phyloP scores from a whole-genome alignment of 1,140 invertebrate genomes.

The Stenopsyche tienmushanensis region DNA sequence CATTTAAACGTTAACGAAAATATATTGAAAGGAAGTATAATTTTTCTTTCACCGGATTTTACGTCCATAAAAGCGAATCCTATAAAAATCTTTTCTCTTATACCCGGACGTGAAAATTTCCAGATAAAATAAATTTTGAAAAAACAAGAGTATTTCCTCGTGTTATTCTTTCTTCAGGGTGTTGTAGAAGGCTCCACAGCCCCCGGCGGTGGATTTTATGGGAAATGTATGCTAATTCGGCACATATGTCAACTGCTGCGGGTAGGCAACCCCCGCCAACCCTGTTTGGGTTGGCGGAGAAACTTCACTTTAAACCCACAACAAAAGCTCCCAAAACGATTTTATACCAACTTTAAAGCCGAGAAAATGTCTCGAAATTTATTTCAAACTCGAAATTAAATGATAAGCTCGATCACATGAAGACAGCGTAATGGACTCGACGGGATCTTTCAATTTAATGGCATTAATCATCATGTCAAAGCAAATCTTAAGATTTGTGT shows the following conservation, averaged over 20 bases:
- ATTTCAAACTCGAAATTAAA: no score
- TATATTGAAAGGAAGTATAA: no score
- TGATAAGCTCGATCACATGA: background rate
- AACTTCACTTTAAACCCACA: slow-evolving; percentile 14
- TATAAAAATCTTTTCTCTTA: no score
- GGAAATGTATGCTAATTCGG: slow-evolving; percentile 40
- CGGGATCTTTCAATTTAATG: no score
- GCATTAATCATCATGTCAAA: no score
- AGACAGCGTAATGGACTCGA: background rate
- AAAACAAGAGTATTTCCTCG: background rate
- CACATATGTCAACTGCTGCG: slow-evolving; percentile 39
- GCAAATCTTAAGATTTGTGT: no score
- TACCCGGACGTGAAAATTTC: no score
- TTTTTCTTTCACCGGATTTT: no score
- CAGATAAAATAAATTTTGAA: no score
- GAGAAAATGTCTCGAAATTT: no score
- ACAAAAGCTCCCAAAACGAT: background rate
- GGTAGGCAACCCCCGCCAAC: slow-evolving; percentile 13
- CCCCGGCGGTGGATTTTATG: slow-evolving; percentile 33
- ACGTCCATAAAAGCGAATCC: no score
- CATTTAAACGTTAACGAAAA: no score
- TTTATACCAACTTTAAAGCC: background rate
- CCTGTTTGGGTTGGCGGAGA: background rate
- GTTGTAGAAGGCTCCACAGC: background rate
- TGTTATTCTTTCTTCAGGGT: slow-evolving; percentile 19